A percentile compares a stretch with the other conserved stretches of the same genome.
Conservation (phyloP, 2,113 vertebrate species). For the Spermophilus dauricus region DNA sequence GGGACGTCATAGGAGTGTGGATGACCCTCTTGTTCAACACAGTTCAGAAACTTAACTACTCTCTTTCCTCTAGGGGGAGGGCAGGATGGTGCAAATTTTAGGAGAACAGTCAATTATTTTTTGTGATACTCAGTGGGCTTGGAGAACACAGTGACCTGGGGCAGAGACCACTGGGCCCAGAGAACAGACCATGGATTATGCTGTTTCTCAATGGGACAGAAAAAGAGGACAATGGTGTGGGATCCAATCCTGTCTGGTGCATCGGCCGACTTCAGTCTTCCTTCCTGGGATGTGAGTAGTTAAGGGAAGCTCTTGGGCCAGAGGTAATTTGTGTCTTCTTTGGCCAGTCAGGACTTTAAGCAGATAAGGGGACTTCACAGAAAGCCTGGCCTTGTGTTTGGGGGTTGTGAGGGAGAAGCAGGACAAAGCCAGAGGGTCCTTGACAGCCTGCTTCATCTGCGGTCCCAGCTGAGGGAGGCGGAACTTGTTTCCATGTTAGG, state of each 20-base stretch:
- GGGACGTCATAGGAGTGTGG: not conserved
- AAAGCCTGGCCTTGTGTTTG: too few species aligned
- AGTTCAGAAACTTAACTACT: not conserved
- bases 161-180: not conserved
- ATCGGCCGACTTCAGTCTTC: not conserved
- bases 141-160: not conserved
- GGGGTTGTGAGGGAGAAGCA: not conserved
- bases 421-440: not conserved
- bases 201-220: not conserved
- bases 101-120: not conserved
- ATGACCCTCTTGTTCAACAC: not conserved
- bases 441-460: not conserved
- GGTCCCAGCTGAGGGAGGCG: not conserved
- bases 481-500: not conserved
- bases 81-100: not conserved
- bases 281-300: not conserved
- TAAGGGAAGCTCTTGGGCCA: not conserved
- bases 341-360: not conserved
- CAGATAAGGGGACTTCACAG: not conserved
- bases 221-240: not conserved
- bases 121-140: not conserved
- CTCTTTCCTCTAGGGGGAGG: not conserved
- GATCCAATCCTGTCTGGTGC: not conserved
- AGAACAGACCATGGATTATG: not conserved
- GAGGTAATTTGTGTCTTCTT: not conserved